A percentile compares a stretch with the other conserved stretches of the same genome.
phyloP scores from a whole-genome alignment of 2,113 vertebrate genomes.

The Scortum barcoo region DNA sequence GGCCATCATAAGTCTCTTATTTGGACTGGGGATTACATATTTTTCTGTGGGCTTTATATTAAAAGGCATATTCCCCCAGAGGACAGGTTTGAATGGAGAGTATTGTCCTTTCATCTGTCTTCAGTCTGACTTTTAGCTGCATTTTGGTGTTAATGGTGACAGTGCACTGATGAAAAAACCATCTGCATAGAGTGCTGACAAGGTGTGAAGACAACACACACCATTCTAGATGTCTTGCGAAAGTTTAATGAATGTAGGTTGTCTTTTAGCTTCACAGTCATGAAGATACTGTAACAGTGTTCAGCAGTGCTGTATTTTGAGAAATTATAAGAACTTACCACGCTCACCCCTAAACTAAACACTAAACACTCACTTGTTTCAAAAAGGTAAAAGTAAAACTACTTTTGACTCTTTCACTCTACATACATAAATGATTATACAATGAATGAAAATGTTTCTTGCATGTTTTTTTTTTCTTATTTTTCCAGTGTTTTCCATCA shows the following conservation, averaged over 20 bases:
- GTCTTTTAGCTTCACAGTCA: neutral
- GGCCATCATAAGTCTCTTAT: neutral
- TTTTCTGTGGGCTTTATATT: neutral
- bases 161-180: slow-evolving; percentile 33
- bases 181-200: slow-evolving; percentile 38
- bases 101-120: neutral
- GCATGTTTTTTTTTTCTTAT: neutral
- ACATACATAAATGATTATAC: no score
- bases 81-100: neutral
- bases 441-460: no score
- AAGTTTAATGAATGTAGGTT: slow-evolving; percentile 11
- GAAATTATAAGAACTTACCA: neutral
- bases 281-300: no score
- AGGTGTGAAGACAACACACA: slow-evolving; percentile 33
- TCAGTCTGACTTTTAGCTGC: slow-evolving; percentile 26
- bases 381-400: no score
- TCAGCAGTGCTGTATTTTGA: neutral
- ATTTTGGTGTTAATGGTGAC: slow-evolving; percentile 16
- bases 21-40: slow-evolving; percentile 11
- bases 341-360: neutral
- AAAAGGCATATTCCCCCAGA: neutral
- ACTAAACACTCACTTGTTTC: no score
- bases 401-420: no score
- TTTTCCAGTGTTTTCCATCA: neutral
- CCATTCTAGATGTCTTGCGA: neutral